phyloP scores from a whole-genome alignment of 2,797 vertebrate genomes.

The Labroides dimidiatus region DNA sequence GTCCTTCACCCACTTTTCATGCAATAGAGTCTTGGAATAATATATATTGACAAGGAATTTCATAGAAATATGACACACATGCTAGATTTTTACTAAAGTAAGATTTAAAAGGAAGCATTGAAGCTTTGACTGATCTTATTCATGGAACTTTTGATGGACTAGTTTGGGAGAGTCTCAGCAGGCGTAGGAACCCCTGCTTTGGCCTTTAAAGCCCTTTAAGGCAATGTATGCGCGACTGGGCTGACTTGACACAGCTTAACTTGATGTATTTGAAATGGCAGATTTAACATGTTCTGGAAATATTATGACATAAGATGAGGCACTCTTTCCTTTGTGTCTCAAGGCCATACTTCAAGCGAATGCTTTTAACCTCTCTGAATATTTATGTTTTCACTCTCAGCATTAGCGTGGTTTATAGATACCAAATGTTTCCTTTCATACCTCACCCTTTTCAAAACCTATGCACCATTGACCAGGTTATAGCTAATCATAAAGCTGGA shows the following conservation, averaged over 20 bases:
- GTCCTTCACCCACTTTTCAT: too few species aligned
- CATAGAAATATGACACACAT: too few species aligned
- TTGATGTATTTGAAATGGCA: slow-evolving; percentile 25
- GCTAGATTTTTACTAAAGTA: too few species aligned
- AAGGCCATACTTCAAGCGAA: not conserved
- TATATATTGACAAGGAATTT: too few species aligned
- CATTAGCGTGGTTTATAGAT: slow-evolving; percentile 38
- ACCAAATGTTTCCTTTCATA: slow-evolving; percentile 45
- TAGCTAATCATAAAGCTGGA: too few species aligned
- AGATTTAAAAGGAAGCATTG: not conserved
- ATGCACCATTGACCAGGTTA: slow-evolving; percentile 14
- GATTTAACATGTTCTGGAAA: not conserved
- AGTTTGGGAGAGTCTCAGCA: too few species aligned
- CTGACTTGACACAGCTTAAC: slow-evolving; percentile 3
- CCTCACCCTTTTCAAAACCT: not conserved
- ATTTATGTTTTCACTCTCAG: slow-evolving; percentile 11
- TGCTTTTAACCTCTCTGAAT: slow-evolving; percentile 7
- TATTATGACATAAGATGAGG: slow-evolving; percentile 26
- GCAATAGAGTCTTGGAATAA: too few species aligned
- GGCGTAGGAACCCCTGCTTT: not conserved
- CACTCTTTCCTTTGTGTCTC: slow-evolving; percentile 8
- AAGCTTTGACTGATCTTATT: slow-evolving; percentile 30
- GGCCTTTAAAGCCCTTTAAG: slow-evolving; percentile 3
- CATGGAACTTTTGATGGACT: slow-evolving; percentile 4
- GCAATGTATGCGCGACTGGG: not conserved